Evolutionary conservation across 2,113 vertebrate species (phyloP).

Genomic region (Hyla sarda): DNA sequence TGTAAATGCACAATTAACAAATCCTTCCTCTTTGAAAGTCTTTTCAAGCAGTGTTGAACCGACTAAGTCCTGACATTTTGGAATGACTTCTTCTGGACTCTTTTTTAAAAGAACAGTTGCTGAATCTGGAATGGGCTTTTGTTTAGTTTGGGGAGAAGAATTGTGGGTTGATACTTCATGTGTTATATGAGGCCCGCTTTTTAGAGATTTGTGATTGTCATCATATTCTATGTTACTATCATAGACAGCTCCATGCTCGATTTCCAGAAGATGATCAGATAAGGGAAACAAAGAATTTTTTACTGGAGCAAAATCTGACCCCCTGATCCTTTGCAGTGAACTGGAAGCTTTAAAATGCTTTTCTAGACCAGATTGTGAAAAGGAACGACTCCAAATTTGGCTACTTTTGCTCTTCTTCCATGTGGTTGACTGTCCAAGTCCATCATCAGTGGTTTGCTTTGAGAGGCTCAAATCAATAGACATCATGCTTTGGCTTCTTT

Average conservation of each 20-base stretch:
- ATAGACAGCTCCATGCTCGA: slow-evolving; percentile 50
- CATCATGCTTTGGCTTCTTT: slow-evolving; percentile 82
- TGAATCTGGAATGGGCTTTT: background rate
- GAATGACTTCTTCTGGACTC: background rate
- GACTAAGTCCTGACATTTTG: slow-evolving; percentile 51
- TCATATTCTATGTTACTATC: background rate
- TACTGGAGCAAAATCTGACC: slow-evolving; percentile 70
- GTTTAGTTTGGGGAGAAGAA: background rate
- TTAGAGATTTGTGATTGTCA: slow-evolving; percentile 6
- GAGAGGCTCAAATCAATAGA: slow-evolving; percentile 81
- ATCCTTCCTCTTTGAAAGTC: slow-evolving; percentile 65
- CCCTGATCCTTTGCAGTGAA: slow-evolving; percentile 47
- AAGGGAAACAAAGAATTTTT: slow-evolving; percentile 64
- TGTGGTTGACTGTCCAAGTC: slow-evolving; percentile 71
- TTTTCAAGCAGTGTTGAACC: slow-evolving; percentile 61
- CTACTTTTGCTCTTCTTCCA: slow-evolving; percentile 74
- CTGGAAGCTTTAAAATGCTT: slow-evolving; percentile 10
- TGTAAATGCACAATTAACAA: slow-evolving; percentile 73
- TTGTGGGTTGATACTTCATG: background rate
- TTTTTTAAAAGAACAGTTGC: background rate
- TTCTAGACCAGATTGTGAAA: slow-evolving; percentile 62
- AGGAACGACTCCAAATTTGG: slow-evolving; percentile 69
- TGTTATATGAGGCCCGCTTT: background rate
- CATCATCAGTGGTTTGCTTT: slow-evolving; percentile 74
- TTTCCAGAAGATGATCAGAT: slow-evolving; percentile 65